Evolutionary conservation across 2,888 invertebrate genomes (phyloP), one percentile per base, ranked within the genome.

Genomic region (Dichetophora obliterata): DNA sequence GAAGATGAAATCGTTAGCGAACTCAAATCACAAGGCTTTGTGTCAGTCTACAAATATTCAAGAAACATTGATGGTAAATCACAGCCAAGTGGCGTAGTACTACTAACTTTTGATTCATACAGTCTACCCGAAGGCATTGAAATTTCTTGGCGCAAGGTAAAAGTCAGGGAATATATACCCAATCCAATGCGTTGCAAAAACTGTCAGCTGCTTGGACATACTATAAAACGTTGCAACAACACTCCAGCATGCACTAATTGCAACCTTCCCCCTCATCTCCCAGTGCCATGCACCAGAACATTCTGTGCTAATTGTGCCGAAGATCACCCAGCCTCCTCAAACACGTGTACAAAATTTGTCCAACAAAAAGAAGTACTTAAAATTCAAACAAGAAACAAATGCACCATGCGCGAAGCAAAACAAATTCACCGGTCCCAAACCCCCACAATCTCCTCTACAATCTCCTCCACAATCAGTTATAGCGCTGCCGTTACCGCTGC

Each of bases 171-270:
- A 24, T 78, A 74, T 22, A 59, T 79, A 5, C 79, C 79, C 9
- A 80, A 79, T 22, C 77, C 79, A 0, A 80, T 79, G 80, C 57
- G 78, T 11, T 80, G 80, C 54, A 75, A 75, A 61, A 73, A 69
- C 6, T 79, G 81, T 61, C 79, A 79, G 54, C 8, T 76, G 3
- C 72, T 81, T 11, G 79, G 79, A 0, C 77, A 80, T 57, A 81
- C 79, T 0, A 22, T 57, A 3, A 78, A 80, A 72, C 78, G 77
- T 0, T 80, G 79, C 63, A 81, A 72, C 16, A 76, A 75, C 9
- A 65, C 22, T 0, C 61, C 71, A 2, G 63, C 57, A 37, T 80
- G 77, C 27, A 77, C 76, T 0, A 43, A 65, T 9, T 80, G 81
- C 24, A 79, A 75, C 19, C 72, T 80, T 0, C n/a, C 78, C 77